Evolutionary conservation across 2,797 vertebrate species (phyloP), one percentile per base, ranked within the genome.

Genomic region (Lepus oiostolus): DNA sequence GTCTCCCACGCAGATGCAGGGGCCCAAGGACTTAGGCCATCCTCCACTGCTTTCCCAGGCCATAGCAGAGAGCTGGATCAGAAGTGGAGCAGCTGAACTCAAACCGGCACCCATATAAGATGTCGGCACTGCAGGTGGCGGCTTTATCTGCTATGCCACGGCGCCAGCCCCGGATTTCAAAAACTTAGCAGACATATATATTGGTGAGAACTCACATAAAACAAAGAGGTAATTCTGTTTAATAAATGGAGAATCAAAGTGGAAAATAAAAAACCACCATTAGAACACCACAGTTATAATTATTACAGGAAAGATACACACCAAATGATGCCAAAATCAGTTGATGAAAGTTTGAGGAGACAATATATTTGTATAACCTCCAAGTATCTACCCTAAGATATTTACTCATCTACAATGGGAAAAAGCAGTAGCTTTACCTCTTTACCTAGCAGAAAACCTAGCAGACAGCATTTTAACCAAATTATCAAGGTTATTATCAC

Each of bases 341-440:
- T 50, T 22, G 58, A 17, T 50, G 14, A 81, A 71, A 71, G 38
- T 72, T 13, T 96, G 38, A 95, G 42, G 28, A 76, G 30, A 85
- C 17, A 79, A 21, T 60, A 35, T 84, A 79, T n/a, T 42, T 90
- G 63, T 60, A 85, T 67, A 91, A 75, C 91, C 71, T 91, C 80
- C 83, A 94, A 94, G 81, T 84, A 89, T 67, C 52, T 80, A 89
- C 11, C 58, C 35, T 30, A 95, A 95, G 42, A 89, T 86, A 86
- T 35, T 62, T 87, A 90, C 54, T 92, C 84, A 88, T 62, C 52
- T 82, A 71, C 26, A 90, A 90, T 84, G 16, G 26, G 76, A 81
- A 83, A 94, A 58, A 89, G 62, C 30, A 81, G 12, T 81, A 85
- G 89, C 32, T 88, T 91, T 75, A 96, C 85, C 21, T 84, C 32